These are phyloP conservation scores for Eupsilia transversa DNA, from an alignment of 2,888 invertebrate species.

Conservation along the genomic window DNA sequence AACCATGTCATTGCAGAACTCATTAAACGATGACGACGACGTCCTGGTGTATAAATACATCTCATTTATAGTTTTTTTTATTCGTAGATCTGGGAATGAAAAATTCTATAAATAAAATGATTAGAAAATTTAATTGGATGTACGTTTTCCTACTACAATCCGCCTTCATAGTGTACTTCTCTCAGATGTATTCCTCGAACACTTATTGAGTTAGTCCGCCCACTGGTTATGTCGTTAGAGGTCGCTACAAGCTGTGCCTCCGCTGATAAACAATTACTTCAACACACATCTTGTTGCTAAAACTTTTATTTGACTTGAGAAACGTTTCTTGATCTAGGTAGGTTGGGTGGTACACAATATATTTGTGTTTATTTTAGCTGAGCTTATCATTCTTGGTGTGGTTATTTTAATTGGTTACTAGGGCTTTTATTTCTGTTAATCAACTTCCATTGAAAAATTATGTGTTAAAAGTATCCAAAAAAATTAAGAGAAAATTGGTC, in stretches of 20 bases:
- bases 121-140: neutral
- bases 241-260: slow-evolving; percentile 41
- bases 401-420: neutral
- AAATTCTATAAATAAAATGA: too few species aligned
- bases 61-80: neutral
- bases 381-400: neutral
- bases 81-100: neutral
- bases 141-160: slow-evolving; percentile 17
- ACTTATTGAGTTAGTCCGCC: slow-evolving; percentile 59
- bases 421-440: neutral
- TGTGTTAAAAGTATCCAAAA: neutral
- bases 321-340: neutral
- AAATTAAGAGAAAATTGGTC: neutral
- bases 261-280: slow-evolving; percentile 59
- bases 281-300: slow-evolving; percentile 35
- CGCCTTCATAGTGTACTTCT: slow-evolving; percentile 5
- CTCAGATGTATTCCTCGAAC: slow-evolving; percentile 31
- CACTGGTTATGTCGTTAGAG: slow-evolving; percentile 47
- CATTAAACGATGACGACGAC: neutral
- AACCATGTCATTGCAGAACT: neutral
- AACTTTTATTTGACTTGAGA: slow-evolving; percentile 36
- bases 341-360: neutral
- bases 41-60: neutral
- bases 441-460: too few species aligned
- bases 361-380: slow-evolving; percentile 1